phyloP scores from a whole-genome alignment of 2,113 vertebrate genomes.

The Polypterus senegalus region DNA sequence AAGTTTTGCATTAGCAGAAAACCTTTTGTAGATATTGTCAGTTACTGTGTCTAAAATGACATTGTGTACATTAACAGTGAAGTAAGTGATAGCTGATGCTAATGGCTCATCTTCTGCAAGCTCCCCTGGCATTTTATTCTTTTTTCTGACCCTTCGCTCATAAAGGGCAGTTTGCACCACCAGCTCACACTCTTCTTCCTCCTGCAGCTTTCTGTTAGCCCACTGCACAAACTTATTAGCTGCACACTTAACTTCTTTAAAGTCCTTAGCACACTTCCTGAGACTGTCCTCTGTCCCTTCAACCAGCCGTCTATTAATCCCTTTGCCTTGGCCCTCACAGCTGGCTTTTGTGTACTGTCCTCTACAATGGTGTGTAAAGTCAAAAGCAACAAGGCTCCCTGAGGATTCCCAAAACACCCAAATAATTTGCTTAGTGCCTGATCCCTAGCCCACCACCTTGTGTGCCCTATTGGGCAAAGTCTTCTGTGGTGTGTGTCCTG shows the following conservation, averaged over 20 bases:
- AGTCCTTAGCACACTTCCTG: conserved; percentile 12
- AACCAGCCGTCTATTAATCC: conserved; percentile 5
- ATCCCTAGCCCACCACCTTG: not conserved
- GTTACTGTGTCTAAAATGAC: conserved; percentile 15
- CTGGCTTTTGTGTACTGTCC: conserved; percentile 6
- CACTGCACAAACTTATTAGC: conserved; percentile 13
- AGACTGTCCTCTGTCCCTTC: conserved; percentile 11
- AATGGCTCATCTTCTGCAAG: conserved; percentile 12
- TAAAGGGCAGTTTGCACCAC: conserved; percentile 3
- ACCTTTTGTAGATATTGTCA: conserved; percentile 5
- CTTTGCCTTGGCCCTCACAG: conserved; percentile 1
- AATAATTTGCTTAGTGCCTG: conserved; percentile 12
- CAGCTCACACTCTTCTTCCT: conserved; percentile 9
- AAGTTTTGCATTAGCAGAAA: conserved; percentile 12
- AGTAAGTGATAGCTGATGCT: not conserved
- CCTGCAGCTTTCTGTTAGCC: conserved; percentile 15
- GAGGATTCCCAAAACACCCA: conserved; percentile 10
- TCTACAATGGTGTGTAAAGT: conserved; percentile 14
- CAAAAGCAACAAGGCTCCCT: conserved; percentile 6
- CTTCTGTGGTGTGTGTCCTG: conserved; percentile 12
- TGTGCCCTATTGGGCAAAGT: not conserved
- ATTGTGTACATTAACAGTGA: conserved; percentile 12
- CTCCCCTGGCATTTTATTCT: conserved; percentile 13
- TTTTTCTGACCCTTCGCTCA: conserved; percentile 11
- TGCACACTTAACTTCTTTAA: conserved; percentile 9